Conservation (phyloP, 2,888 invertebrate genomes). For the Melipona bicolor region DNA sequence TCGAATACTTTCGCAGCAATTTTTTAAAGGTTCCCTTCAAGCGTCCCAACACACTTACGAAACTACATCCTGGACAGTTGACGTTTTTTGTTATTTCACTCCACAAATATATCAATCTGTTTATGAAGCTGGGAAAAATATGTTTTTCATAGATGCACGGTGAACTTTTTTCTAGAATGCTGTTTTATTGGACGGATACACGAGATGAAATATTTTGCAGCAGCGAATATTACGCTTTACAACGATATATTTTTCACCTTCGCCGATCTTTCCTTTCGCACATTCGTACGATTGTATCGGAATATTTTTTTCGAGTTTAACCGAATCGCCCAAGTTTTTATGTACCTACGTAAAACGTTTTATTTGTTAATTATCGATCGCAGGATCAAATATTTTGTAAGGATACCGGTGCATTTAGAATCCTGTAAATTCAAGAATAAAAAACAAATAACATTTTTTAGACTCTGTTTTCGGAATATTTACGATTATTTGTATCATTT, state of each 20-base stretch:
- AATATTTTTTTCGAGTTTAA: neutral
- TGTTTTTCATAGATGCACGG: neutral
- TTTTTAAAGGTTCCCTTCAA: too few species aligned
- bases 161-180: neutral
- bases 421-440: rapidly evolving
- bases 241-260: neutral
- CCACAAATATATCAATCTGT: neutral
- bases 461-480: neutral
- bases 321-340: neutral
- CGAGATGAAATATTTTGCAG: neutral
- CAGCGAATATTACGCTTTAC: neutral
- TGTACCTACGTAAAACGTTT: neutral
- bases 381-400: too few species aligned
- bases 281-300: neutral
- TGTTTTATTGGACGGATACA: neutral
- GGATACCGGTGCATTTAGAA: too few species aligned
- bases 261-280: neutral
- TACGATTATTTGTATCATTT: neutral
- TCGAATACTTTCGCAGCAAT: too few species aligned
- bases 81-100: too few species aligned
- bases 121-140: slow-evolving; percentile 1
- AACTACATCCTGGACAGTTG: too few species aligned
- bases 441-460: neutral
- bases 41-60: too few species aligned
- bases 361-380: neutral